A percentile compares a stretch with the other conserved stretches of the same genome.
These are phyloP conservation scores for Agapornis canus DNA, from an alignment of 2,797 vertebrate genomes.

Conservation along the genomic window DNA sequence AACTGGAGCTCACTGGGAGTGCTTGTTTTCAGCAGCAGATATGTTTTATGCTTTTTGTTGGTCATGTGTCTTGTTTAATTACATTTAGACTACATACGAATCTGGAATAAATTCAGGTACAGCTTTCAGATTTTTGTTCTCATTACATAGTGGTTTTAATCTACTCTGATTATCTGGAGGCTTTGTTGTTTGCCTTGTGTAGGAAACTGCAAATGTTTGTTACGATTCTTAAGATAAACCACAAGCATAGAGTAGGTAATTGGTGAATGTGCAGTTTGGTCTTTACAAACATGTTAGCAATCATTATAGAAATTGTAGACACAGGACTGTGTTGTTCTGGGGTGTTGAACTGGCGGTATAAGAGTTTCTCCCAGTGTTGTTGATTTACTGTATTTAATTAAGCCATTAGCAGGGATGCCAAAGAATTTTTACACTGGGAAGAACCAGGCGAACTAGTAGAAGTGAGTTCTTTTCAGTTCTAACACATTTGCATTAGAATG, in stretches of 20 bases:
- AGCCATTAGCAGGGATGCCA: neutral
- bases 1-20: neutral
- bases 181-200: neutral
- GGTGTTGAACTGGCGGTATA: neutral
- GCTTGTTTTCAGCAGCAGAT: neutral
- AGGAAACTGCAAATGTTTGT: too few relatives aligned
- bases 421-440: neutral
- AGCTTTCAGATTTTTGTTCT: neutral
- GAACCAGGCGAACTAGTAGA: neutral
- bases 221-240: neutral
- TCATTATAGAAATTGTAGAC: neutral
- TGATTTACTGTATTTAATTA: conserved; percentile 18
- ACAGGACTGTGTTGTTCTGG: neutral
- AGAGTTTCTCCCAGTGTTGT: neutral
- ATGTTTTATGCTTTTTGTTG: neutral
- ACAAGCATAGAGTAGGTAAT: neutral
- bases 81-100: neutral
- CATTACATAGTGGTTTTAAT: neutral
- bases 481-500: neutral
- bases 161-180: neutral
- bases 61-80: neutral
- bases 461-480: neutral
- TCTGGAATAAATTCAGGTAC: neutral
- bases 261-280: neutral
- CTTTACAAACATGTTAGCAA: neutral